Evolutionary conservation across 1,140 invertebrate species (phyloP).

Genomic region (Scaptomyza graminum): DNA sequence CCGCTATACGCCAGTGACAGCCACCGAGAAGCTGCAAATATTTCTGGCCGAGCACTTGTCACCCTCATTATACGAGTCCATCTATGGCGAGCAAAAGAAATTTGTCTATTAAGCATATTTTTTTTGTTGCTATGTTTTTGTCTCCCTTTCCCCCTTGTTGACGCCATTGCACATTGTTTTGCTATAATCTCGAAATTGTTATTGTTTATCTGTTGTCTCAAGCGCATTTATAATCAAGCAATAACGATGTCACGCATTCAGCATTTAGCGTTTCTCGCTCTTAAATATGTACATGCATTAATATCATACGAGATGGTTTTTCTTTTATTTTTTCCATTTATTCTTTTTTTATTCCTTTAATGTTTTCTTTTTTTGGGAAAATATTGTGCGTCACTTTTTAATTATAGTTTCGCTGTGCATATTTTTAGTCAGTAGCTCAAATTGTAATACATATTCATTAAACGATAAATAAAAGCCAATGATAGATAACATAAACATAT

Average conservation of each 20-base stretch:
- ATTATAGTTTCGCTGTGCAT: slow-evolving; percentile 41
- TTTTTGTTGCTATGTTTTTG: background rate
- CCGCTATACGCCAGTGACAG: slow-evolving; percentile 91
- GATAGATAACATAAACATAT: slow-evolving; percentile 44
- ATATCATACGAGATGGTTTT: background rate
- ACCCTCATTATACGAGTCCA: slow-evolving; percentile 89
- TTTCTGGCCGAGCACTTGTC: slow-evolving; percentile 91
- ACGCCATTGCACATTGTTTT: slow-evolving; percentile 37
- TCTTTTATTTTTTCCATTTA: slow-evolving; percentile 23
- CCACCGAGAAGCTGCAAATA: slow-evolving; percentile 90
- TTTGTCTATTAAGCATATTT: slow-evolving; percentile 56
- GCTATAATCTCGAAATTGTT: slow-evolving; percentile 22
- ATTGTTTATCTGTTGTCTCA: slow-evolving; percentile 45
- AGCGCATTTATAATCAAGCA: slow-evolving; percentile 60
- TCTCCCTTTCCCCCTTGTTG: slow-evolving; percentile 16
- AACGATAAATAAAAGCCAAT: slow-evolving; percentile 73
- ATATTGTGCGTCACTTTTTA: slow-evolving; percentile 44
- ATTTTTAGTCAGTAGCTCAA: slow-evolving; percentile 67
- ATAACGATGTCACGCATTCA: slow-evolving; percentile 38
- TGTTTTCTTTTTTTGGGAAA: slow-evolving; percentile 4
- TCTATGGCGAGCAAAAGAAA: slow-evolving; percentile 84
- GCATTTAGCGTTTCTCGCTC: slow-evolving; percentile 62
- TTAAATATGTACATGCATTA: slow-evolving; percentile 4
- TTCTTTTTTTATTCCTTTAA: slow-evolving; percentile 9
- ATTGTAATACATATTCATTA: slow-evolving; percentile 59